Evolutionary conservation across 2,797 vertebrate genomes (phyloP), one percentile per base, ranked within the genome.

Genomic region (Podarcis siculus): DNA sequence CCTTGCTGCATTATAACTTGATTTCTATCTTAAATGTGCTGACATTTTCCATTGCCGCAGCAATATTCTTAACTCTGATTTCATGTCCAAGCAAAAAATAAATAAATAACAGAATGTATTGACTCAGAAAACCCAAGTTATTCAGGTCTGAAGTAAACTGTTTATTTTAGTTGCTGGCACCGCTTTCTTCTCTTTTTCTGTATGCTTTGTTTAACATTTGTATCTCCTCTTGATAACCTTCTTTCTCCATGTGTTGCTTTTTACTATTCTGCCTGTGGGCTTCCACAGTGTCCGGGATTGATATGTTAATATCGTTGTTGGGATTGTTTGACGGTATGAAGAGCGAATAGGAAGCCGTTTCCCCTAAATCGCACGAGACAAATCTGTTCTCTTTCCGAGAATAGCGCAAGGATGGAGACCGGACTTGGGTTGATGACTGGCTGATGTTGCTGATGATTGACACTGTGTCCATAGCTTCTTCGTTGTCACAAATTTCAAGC

Each of bases 371-470:
- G 5, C 98, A 99, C 0, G 98, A 99, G 85, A 99, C 98, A 10
- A 99, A 99, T 67, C 99, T 98, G 95, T 99, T 99, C 93, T 99
- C 99, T 61, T 98, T 97, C 2, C 99, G 96, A 0, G 99, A 99
- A 92, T 98, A 99, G 27, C 99, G 99, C 83, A 99, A 95, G 0
- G 99, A 99, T 0, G 99, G 99, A 0, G 99, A 99, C 64, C 99
- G 97, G 32, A 98, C 97, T 76, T 98, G 98, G 0, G 98, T 86
- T 3, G 99, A 99, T 5, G 99, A 99, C 96, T 99, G 99, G 93
- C 99, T 99, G 97, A 99, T 99, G 94, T 98, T 99, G 86, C 99
- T 99, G 91, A 99, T 95, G 93, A 99, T 99, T 19, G 99, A 99
- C 92, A 99, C 99, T 0, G 98, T 99, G 95, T 99, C 99, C 98